Percentiles rank a stretch among this genome's conserved stretches.
Evolutionary conservation across 2,113 vertebrate genomes (phyloP).

Genomic region (Rousettus leschenaultii): DNA sequence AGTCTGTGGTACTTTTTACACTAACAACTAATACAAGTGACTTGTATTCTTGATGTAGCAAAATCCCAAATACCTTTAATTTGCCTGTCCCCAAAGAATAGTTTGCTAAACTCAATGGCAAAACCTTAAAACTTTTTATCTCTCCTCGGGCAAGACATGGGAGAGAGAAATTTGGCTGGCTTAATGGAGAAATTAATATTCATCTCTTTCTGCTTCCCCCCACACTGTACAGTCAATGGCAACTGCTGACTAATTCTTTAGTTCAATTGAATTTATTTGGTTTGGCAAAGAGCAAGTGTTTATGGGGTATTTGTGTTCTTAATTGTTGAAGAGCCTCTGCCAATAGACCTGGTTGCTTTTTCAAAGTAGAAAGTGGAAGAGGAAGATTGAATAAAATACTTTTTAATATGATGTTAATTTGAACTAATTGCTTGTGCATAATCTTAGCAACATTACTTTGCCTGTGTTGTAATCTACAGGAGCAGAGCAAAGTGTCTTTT

Average conservation of each 20-base stretch:
- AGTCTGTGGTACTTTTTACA: neutral
- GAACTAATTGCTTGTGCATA: neutral
- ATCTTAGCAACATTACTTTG: constrained; percentile 15
- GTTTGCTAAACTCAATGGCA: neutral
- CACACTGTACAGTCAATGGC: neutral
- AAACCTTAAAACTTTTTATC: constrained; percentile 8
- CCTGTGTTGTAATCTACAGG: neutral
- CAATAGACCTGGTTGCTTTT: constrained; percentile 35
- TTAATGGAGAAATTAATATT: constrained; percentile 28
- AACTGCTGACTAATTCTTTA: constrained; percentile 21
- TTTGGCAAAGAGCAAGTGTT: constrained; percentile 37
- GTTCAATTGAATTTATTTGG: constrained; percentile 33
- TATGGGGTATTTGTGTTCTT: constrained; percentile 16
- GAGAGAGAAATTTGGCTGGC: neutral
- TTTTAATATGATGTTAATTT: constrained; percentile 31
- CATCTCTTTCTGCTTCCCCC: neutral
- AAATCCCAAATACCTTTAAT: neutral
- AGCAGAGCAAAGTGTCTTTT: neutral
- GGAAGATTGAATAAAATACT: neutral
- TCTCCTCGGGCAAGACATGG: neutral
- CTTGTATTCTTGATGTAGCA: neutral
- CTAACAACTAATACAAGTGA: neutral
- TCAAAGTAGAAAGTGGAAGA: constrained; percentile 12
- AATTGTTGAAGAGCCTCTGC: neutral
- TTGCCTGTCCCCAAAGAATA: neutral